A percentile compares a stretch with the other conserved stretches of the same genome.
Conservation (phyloP, 2,888 invertebrate species). For the Pristionchus entomophagus region DNA sequence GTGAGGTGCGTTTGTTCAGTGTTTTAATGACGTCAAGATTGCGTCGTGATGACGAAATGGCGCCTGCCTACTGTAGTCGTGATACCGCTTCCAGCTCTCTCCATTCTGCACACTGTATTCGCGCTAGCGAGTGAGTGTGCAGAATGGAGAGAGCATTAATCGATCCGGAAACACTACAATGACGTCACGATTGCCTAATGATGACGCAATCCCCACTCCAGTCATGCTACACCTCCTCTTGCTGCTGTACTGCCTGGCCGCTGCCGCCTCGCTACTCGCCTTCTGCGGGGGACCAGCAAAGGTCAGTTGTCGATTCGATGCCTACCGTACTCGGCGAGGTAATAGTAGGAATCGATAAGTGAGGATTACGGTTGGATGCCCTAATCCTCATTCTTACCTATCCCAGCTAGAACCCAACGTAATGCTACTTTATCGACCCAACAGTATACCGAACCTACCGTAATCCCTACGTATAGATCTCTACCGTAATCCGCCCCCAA, state of each 20-base stretch:
- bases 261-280: background rate
- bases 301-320: conserved; percentile 6
- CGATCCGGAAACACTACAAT: no score
- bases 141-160: no score
- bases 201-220: background rate
- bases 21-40: no score
- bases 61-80: background rate
- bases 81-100: background rate
- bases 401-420: background rate
- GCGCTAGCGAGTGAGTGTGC: no score
- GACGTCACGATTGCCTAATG: background rate
- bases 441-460: background rate
- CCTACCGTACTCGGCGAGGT: background rate
- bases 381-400: background rate
- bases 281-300: conserved; percentile 22
- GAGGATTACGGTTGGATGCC: background rate
- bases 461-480: background rate
- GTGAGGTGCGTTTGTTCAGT: background rate
- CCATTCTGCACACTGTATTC: no score
- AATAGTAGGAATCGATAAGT: no score
- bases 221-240: conserved; percentile 20
- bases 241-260: background rate
- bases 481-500: background rate
- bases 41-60: background rate
- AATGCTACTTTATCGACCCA: background rate